phyloP scores from a whole-genome alignment of 2,888 invertebrate species.

The Caenorhabditis sp. region DNA sequence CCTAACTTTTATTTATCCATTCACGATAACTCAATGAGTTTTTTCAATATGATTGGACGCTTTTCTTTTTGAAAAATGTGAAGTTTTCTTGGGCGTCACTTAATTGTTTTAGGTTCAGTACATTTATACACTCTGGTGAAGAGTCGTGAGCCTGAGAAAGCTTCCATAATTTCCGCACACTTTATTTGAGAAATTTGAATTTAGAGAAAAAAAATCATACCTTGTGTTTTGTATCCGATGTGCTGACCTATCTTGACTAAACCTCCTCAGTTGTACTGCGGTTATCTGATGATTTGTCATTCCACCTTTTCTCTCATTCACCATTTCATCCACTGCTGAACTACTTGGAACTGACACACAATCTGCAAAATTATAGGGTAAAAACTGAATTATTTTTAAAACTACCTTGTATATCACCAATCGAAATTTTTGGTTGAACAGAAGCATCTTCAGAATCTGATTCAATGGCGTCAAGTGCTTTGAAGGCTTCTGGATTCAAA shows the following conservation, averaged over 20 bases:
- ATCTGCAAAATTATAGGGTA: slow-evolving; percentile 18
- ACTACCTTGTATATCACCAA: slow-evolving; percentile 14
- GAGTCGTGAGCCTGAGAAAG: too few relatives aligned
- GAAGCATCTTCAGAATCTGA: slow-evolving; percentile 28
- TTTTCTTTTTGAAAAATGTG: too few relatives aligned
- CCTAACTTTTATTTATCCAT: too few relatives aligned
- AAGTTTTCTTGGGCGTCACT: too few relatives aligned
- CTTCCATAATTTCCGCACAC: too few relatives aligned
- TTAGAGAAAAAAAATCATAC: slow-evolving; percentile 31
- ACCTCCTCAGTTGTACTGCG: slow-evolving; percentile 31
- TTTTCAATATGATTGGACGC: too few relatives aligned
- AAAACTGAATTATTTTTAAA: background rate
- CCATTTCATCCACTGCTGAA: slow-evolving; percentile 19
- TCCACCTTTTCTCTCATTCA: background rate
- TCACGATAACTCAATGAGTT: too few relatives aligned
- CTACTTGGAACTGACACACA: slow-evolving; percentile 23
- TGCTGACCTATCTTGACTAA: slow-evolving; percentile 53
- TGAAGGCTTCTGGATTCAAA: slow-evolving; percentile 38
- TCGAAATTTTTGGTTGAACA: slow-evolving; percentile 14
- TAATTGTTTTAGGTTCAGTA: too few relatives aligned
- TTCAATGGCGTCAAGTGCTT: slow-evolving; percentile 22
- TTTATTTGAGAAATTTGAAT: too few relatives aligned
- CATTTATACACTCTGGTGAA: too few relatives aligned
- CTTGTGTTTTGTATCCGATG: slow-evolving; percentile 54
- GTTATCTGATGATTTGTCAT: background rate